Conservation (phyloP, 1,140 invertebrate species). For the Pseudoatta argentina region DNA sequence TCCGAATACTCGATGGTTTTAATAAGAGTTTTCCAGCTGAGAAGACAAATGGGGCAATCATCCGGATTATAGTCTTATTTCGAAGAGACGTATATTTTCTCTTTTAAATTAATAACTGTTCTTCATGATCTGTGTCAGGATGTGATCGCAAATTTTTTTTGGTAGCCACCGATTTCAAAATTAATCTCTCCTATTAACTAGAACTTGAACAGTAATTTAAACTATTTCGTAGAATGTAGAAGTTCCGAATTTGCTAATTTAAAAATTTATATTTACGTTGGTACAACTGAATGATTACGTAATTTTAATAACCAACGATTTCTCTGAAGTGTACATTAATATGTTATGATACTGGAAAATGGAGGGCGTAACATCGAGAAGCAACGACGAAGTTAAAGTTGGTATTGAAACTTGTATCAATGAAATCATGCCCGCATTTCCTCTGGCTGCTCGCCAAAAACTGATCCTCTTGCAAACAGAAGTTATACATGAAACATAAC, state of each 20-base stretch:
- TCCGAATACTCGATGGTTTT: conserved; percentile 22
- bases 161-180: not conserved
- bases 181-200: not conserved
- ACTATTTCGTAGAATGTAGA: not conserved
- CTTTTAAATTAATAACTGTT: not conserved
- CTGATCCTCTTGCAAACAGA: conserved; percentile 72
- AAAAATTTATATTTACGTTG: not conserved
- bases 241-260: not conserved
- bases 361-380: conserved; percentile 4
- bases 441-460: conserved; percentile 76
- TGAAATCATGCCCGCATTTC: conserved; percentile 61
- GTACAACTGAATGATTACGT: not conserved
- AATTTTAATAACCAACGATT: conserved; percentile 11
- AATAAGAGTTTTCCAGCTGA: conserved; percentile 11
- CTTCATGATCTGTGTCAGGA: not conserved
- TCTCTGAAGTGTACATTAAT: not conserved
- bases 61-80: conserved; percentile 32
- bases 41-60: conserved; percentile 27
- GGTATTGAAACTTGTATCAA: conserved; percentile 62
- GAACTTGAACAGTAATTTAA: not conserved
- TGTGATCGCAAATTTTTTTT: not conserved
- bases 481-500: conserved; percentile 59
- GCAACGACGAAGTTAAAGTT: conserved; percentile 53
- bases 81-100: conserved; percentile 9
- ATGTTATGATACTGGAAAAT: not conserved